Evolutionary conservation across 2,888 invertebrate species (phyloP).

Genomic region (Polylopha cassiicola): DNA sequence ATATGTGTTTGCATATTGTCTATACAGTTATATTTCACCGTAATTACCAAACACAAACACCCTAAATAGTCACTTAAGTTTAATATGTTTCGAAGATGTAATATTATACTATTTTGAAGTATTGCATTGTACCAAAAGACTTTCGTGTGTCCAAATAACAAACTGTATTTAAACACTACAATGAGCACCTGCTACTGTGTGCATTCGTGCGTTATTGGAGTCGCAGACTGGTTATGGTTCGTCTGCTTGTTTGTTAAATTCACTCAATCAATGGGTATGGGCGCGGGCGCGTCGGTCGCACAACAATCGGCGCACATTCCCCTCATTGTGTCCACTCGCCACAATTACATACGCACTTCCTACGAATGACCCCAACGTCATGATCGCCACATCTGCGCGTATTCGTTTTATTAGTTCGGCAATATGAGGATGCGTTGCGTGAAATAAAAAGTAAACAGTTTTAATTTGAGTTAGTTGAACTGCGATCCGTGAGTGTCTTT

Average conservation of each 20-base stretch:
- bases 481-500: conserved; percentile 28
- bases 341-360: conserved; percentile 72
- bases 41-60: too few relatives aligned
- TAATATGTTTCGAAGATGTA: too few relatives aligned
- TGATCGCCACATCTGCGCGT: conserved; percentile 53
- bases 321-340: conserved; percentile 72
- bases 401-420: conserved; percentile 39
- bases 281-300: conserved; percentile 74
- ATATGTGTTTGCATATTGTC: too few relatives aligned
- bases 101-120: too few relatives aligned
- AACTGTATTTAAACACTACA: too few relatives aligned
- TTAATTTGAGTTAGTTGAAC: conserved; percentile 38
- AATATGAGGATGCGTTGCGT: conserved; percentile 45
- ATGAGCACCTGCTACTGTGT: conserved; percentile 9
- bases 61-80: too few relatives aligned
- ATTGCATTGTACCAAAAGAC: too few relatives aligned
- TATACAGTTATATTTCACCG: too few relatives aligned
- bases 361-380: conserved; percentile 55
- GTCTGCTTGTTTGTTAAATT: conserved; percentile 67
- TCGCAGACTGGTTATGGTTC: conserved; percentile 50
- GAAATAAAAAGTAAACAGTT: conserved; percentile 37
- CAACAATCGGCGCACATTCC: conserved; percentile 73
- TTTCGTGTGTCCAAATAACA: too few relatives aligned
- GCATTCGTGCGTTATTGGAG: conserved; percentile 20
- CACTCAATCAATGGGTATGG: conserved; percentile 70